Base-by-base conservation (phyloP, 2,113 vertebrate genomes). In the Tychaedon coryphoeus region DNA sequence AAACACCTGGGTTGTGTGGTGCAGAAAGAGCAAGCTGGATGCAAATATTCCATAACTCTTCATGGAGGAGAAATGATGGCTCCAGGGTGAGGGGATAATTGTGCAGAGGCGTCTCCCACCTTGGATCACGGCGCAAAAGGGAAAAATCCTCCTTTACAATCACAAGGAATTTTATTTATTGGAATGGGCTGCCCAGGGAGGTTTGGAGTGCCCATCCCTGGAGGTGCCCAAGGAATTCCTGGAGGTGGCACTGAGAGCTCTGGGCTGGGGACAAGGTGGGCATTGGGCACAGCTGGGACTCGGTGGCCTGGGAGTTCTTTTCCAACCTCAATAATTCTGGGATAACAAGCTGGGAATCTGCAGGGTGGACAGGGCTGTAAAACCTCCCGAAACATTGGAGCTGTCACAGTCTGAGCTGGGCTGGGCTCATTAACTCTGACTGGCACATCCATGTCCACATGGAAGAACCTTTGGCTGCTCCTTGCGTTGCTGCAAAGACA, bases 401-500 rank as follows among this genome's bases (percentile, higher is more conserved):
- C 29, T 48, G 24, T 31, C 58, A 18, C 2, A 4, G 4, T 14
- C 26, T 0, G 13, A 47, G 14, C 19, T 1, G 45, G 6, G 22
- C 2, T 23, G 31, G 28, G 86, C 8, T 66, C 33, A 22, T 67
- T 31, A 83, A 20, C 22, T 69, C 64, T 5, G 8, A 14, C 6
- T 5, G 17, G 3, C 6, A 5, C 89, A 10, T 9, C 2, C 2
- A 8, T 1, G 11, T 6, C 34, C 2, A 1, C 54, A 4, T 9
- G 57, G 64, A 79, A 26, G 3, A 0, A 8, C 24, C 28, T 69
- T 22, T n/a, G 58, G 16, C 50, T 15, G 43, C 43, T 47, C 22
- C 31, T 14, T 23, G 25, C 16, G 0, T 14, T 4, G 48, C 4
- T 47, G 40, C 53, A 53, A 54, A 80, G 16, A 16, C 26, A 15